Conservation (phyloP, 2,888 invertebrate species). For the Ophion slaviceki region DNA sequence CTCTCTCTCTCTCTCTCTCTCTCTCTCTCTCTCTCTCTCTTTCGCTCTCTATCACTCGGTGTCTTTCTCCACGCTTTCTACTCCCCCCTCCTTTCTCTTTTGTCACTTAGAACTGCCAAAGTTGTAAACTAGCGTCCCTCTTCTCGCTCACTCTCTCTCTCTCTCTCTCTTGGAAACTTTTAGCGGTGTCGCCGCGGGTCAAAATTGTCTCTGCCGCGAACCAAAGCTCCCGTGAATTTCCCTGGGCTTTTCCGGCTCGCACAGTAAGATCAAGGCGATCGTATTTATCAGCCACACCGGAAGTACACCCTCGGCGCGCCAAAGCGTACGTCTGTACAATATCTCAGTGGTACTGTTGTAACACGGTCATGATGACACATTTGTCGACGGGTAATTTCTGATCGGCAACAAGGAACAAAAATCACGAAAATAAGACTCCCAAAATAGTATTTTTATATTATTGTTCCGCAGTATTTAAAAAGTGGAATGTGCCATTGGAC, state of each 20-base stretch:
- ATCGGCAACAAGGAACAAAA: neutral
- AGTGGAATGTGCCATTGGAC: neutral
- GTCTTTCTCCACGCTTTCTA: slow-evolving; percentile 15
- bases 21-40: slow-evolving; percentile 2
- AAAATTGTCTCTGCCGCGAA: slow-evolving; percentile 42
- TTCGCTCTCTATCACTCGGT: neutral
- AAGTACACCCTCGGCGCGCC: neutral
- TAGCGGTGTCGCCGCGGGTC: slow-evolving; percentile 41
- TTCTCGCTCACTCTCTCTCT: neutral
- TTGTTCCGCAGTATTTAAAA: neutral
- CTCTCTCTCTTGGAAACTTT: slow-evolving; percentile 38
- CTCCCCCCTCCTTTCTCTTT: slow-evolving; percentile 47
- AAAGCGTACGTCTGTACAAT: neutral
- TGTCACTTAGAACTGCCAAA: slow-evolving; percentile 62
- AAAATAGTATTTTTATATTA: neutral
- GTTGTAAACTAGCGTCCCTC: slow-evolving; percentile 52
- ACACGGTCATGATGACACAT: neutral
- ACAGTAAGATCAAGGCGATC: neutral
- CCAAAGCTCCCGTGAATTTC: slow-evolving; percentile 18
- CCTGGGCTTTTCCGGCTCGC: neutral
- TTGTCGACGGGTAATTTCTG: neutral
- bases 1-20: neutral
- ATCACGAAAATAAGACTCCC: neutral
- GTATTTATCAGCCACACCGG: slow-evolving; percentile 19
- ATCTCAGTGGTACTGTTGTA: neutral